These are phyloP conservation scores for Oncorhynchus gorbuscha DNA, from an alignment of 2,113 vertebrate species.

Conservation along the genomic window DNA sequence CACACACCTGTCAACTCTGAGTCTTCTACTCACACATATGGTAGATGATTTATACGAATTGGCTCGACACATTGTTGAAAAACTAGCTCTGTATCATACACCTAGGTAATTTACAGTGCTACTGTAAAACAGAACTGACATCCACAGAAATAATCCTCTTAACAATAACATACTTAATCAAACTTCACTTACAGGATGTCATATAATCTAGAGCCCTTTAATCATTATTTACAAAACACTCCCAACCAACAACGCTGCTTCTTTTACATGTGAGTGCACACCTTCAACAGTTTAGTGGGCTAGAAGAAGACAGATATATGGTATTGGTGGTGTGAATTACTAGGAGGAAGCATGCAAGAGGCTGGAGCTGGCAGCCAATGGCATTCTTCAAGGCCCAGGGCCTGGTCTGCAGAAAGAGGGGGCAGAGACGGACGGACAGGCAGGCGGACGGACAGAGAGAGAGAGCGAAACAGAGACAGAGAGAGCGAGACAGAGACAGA, in stretches of 20 bases:
- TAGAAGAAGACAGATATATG: slow-evolving; percentile 36
- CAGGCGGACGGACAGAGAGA: background rate
- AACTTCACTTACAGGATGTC: slow-evolving; percentile 8
- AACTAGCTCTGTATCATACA: slow-evolving; percentile 6
- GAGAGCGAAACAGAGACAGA: slow-evolving; percentile 34
- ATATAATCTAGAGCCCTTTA: slow-evolving; percentile 17
- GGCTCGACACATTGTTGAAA: background rate
- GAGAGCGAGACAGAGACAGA: slow-evolving; percentile 16
- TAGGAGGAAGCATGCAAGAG: slow-evolving; percentile 35
- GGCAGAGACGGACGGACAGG: background rate
- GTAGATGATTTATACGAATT: background rate
- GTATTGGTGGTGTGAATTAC: slow-evolving; percentile 33
- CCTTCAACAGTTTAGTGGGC: slow-evolving; percentile 21
- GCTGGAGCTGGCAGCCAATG: slow-evolving; percentile 30
- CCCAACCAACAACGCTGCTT: background rate
- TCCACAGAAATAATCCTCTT: slow-evolving; percentile 22
- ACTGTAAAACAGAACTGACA: slow-evolving; percentile 4
- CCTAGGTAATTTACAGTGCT: background rate
- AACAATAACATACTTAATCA: slow-evolving; percentile 26
- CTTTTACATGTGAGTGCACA: slow-evolving; percentile 28
- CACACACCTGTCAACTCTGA: background rate
- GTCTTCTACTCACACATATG: background rate
- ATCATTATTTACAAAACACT: background rate
- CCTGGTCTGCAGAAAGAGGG: slow-evolving; percentile 8
- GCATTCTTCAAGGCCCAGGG: slow-evolving; percentile 49